Evolutionary conservation across 2,113 vertebrate species (phyloP), one percentile per base, ranked within the genome.

Genomic region (Neogale vison): DNA sequence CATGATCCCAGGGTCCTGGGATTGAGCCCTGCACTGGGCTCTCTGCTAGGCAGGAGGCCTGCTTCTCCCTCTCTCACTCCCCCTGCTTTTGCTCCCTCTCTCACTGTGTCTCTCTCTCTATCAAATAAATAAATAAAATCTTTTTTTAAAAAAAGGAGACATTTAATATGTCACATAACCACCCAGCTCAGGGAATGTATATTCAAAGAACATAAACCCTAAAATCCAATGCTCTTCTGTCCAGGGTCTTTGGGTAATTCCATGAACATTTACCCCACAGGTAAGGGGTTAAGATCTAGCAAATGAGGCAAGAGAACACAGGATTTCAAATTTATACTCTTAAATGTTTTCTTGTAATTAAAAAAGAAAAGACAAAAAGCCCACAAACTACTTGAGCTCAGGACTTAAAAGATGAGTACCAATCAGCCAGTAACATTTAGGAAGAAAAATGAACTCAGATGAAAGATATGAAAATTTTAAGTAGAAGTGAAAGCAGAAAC

Each of bases 191-290:
- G 69, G 65, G 88, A 93, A 94, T 97, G 74, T 92, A 82, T 90
- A 57, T 96, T 81, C 76, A 84, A 93, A 97, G 83, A 81, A 72
- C 88, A 82, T 90, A 96, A 98, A 95, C 63, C 88, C 80, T 95
- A 61, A 95, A 96, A 96, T 96, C 88, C 61, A 96, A 72, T 24
- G 50, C 71, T 95, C 57, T 63, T 93, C 42, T 29, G 72, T 96
- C 52, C 82, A 93, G 77, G 36, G 45, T 76, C 84, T 92, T n/a
- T 23, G 29, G 90, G 74, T 34, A 83, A 31, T 31, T 76, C 87
- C 23, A 79, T 72, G 88, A 92, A 94, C 23, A 85, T 42, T 87
- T 87, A 59, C 7, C 55, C 61, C 76, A 45, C 26, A 34, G 52
- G 67, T 67, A 88, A 72, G 57, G 20, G 80, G 36, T 69, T 93